These are phyloP conservation scores for Lamellibrachia luymesi DNA, from an alignment of 1,140 invertebrate genomes.

Conservation along the genomic window DNA sequence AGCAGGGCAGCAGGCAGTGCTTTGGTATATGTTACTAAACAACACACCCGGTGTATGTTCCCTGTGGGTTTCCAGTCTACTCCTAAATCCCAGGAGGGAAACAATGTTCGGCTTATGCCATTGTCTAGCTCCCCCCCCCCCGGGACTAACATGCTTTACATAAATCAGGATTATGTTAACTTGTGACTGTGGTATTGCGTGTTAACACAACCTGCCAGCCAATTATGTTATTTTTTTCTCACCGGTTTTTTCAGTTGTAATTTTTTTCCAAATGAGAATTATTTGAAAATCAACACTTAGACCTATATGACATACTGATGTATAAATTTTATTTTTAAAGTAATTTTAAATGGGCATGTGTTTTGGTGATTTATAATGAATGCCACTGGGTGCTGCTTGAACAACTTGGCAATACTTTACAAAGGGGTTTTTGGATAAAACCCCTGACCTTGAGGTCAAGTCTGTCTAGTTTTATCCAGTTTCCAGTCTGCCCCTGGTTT, in stretches of 20 bases:
- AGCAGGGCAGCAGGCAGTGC: background rate
- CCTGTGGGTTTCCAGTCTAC: background rate
- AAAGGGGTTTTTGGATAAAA: background rate
- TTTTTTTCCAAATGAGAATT: background rate
- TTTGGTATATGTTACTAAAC: background rate
- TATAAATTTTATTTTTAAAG: background rate
- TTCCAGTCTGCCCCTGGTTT: background rate
- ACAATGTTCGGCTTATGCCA: background rate
- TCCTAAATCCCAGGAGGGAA: background rate
- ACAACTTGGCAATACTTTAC: background rate
- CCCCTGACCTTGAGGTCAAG: background rate
- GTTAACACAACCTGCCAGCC: background rate
- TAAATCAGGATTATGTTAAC: background rate
- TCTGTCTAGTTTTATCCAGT: background rate
- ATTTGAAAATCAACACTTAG: background rate
- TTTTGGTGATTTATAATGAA: background rate
- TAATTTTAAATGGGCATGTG: background rate
- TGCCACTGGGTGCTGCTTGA: background rate
- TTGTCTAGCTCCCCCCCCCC: background rate
- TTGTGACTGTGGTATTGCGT: background rate
- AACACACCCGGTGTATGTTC: background rate
- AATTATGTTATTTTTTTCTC: background rate
- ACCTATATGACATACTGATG: background rate
- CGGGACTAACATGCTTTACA: background rate
- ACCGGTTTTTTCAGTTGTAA: background rate